Evolutionary conservation across 2,113 vertebrate genomes (phyloP).

Genomic region (Tinamus guttatus): DNA sequence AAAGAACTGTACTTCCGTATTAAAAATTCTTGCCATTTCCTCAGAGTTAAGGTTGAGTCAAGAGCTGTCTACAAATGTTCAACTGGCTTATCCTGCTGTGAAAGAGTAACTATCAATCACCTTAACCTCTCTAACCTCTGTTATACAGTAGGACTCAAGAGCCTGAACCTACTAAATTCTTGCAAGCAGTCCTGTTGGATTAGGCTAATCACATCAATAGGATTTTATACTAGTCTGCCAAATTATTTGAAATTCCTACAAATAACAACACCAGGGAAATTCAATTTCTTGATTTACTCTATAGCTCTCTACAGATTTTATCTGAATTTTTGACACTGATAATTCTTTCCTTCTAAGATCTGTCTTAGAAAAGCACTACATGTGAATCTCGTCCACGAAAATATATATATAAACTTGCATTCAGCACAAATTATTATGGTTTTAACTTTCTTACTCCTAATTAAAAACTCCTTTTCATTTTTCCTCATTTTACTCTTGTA

Average conservation of each 20-base stretch:
- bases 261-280: background rate
- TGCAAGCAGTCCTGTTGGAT: background rate
- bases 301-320: background rate
- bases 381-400: background rate
- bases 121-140: background rate
- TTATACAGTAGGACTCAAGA: background rate
- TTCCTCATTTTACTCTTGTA: background rate
- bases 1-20: background rate
- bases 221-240: background rate
- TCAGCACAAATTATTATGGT: constrained; percentile 1
- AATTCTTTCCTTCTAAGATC: background rate
- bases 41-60: background rate
- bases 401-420: background rate
- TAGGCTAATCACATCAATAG: background rate
- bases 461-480: background rate
- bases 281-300: background rate
- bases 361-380: background rate
- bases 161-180: background rate
- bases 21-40: background rate
- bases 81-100: background rate
- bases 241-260: background rate
- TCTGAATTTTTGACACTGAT: background rate
- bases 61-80: background rate
- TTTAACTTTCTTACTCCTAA: constrained; percentile 8
- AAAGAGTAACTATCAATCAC: background rate